Conservation (phyloP, 2,797 vertebrate genomes). For the Chaetodon trifasciatus region DNA sequence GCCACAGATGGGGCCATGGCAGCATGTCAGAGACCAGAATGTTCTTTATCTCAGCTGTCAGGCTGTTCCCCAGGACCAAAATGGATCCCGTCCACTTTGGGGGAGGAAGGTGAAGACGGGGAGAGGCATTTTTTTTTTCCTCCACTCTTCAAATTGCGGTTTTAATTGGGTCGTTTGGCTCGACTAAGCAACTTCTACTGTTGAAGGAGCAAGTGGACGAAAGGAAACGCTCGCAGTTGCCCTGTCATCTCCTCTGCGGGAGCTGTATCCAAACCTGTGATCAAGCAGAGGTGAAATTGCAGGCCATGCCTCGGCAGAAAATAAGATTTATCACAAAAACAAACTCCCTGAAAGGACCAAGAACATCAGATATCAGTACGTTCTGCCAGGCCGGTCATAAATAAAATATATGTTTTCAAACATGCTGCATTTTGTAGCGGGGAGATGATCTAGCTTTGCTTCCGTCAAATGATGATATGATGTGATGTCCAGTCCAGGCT, state of each 20-base stretch:
- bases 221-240: conserved; percentile 18
- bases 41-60: conserved; percentile 83
- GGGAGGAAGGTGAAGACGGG: neutral
- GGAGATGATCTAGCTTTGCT: neutral
- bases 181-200: conserved; percentile 19
- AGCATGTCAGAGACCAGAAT: conserved; percentile 77
- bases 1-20: conserved; percentile 75
- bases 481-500: neutral
- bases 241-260: conserved; percentile 42
- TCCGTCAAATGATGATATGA: neutral
- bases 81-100: conserved; percentile 57
- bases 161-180: conserved; percentile 47
- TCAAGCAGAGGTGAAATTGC: conserved; percentile 40
- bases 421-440: neutral
- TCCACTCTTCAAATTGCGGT: conserved; percentile 9
- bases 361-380: conserved; percentile 6
- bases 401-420: neutral
- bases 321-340: conserved; percentile 16
- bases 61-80: conserved; percentile 44
- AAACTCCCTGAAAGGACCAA: neutral
- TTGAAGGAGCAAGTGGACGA: conserved; percentile 17
- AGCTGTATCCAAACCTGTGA: conserved; percentile 39
- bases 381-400: neutral
- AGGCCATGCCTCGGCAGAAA: neutral
- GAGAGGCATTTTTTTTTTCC: neutral